Base-by-base conservation (phyloP, 2,888 invertebrate genomes). In the Miltochrista miniata region DNA sequence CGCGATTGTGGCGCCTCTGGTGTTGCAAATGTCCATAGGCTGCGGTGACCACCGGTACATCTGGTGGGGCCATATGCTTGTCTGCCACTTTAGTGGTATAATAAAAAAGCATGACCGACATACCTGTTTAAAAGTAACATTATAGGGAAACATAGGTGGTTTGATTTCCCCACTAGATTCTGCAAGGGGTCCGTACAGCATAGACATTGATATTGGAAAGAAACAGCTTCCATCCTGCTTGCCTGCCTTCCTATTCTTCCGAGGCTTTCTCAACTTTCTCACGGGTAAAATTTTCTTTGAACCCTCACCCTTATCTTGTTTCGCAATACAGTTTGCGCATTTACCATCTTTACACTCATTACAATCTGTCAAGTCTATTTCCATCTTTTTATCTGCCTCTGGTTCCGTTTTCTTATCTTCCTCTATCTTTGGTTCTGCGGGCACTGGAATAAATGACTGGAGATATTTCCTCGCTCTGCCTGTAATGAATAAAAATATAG, bases 201-300 rank as follows among this genome's bases (percentile, higher is more conserved):
- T 94, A 37, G 96, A 95, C 95, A 98, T 96, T 14, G 97, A 98
- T 79, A 96, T 94, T 1, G 98, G 98, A 87, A 97, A 98, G 83
- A 87, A 90, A 56, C 81, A 90, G 53, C 86, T 85, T 1, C 78
- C 78, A 10, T 92, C 85, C 48, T 83, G 83, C 59, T 87, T 84
- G 34, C 83, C 64, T 0, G 90, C 81, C 63, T 91, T 90, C 43
- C 92, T 76, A 54, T 92, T 92, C 68, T 90, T 89, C 55, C 79
- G 73, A 5, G 90, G 87, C 59, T 76, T 82, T 46, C 76, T 72
- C 3, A 88, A 61, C 55, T 83, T 87, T 56, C 82, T 79, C 0
- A 73, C 80, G 0, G 76, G 55, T 13, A 79, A 47, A 11, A 45
- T 50, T 34, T 87, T 89, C 64, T 87, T 89, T 7, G 72, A 51